These are phyloP conservation scores for Cardiocondyla obscurior DNA, from an alignment of 1,140 invertebrate genomes.

Conservation along the genomic window DNA sequence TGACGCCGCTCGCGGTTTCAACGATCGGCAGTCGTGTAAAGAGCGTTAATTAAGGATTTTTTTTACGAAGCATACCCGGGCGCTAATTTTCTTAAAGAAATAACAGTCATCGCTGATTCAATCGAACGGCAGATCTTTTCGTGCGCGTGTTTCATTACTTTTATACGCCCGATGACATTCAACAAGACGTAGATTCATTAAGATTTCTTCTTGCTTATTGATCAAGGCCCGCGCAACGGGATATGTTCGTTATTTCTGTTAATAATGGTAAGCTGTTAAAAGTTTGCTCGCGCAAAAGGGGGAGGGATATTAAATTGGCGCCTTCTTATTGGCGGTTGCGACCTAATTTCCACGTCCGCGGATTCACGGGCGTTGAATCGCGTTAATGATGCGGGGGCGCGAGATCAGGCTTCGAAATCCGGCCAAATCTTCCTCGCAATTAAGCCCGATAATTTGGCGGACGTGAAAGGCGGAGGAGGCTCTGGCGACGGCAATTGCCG, in stretches of 20 bases:
- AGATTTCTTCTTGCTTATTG: background rate
- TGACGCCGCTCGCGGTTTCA: background rate
- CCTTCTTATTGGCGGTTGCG: slow-evolving; percentile 32
- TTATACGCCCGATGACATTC: background rate
- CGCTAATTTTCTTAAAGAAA: background rate
- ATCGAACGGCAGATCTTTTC: background rate
- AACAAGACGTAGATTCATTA: background rate
- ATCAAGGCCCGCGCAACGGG: background rate
- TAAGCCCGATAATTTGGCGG: slow-evolving; percentile 43
- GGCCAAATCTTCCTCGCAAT: slow-evolving; percentile 39
- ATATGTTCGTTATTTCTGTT: background rate
- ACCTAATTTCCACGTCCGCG: slow-evolving; percentile 35
- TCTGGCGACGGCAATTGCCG: background rate
- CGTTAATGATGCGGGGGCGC: slow-evolving; percentile 35
- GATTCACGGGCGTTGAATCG: slow-evolving; percentile 27
- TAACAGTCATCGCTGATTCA: background rate
- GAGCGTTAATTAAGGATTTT: background rate
- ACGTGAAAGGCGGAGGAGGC: slow-evolving; percentile 14
- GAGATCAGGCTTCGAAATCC: slow-evolving; percentile 25
- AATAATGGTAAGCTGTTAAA: slow-evolving; percentile 24
- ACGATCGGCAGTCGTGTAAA: background rate
- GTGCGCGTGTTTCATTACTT: background rate
- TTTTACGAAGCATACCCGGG: background rate
- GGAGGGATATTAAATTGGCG: slow-evolving; percentile 21
- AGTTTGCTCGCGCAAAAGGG: too few species aligned